Evolutionary conservation across 2,888 invertebrate genomes (phyloP), one percentile per base, ranked within the genome.

Genomic region (Hybos culiciformis): DNA sequence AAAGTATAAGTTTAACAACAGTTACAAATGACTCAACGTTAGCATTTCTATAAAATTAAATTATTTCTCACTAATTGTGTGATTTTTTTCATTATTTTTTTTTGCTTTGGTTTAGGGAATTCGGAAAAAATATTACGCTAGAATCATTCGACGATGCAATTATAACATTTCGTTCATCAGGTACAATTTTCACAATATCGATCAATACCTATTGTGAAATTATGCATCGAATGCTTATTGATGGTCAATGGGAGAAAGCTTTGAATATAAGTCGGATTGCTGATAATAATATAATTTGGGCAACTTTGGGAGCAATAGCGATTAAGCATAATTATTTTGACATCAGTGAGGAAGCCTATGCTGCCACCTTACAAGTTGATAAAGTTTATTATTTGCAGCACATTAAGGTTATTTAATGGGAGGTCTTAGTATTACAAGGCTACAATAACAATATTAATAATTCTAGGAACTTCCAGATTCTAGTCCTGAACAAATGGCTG

Each of bases 321-420:
- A 85, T 87, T 44, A 82, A 87, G 51, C 79, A 82, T 47, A 83
- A 83, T 59, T 85, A 94, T 55, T 66, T 93, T 42, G 78, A 82
- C 45, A 82, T 91, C 6, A 93, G 96, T 14, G 96, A 97, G 69
- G 87, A 94, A 58, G 91, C 94, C 0, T 98, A 91, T 62, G 86
- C 93, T 8, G 84, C 86, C 9, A 81, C 92, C n/a, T 74, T 81
- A 53, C 80, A 87, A 66, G 80, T 75, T 45, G 83, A 90, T 55
- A 88, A 90, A 75, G 88, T 91, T 2, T 77, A 78, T 55, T 90
- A 85, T 56, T 77, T 90, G 52, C 84, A 84, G 55, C 74, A 85
- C 56, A 75, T 90, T 29, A 83, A 84, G 69, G 84, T 83, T 66
- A 6, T 15, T 37, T 11, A 19, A 39, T 4, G 12, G 9, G 14